Conservation (phyloP, 2,113 vertebrate species). For the Tiliqua scincoides region DNA sequence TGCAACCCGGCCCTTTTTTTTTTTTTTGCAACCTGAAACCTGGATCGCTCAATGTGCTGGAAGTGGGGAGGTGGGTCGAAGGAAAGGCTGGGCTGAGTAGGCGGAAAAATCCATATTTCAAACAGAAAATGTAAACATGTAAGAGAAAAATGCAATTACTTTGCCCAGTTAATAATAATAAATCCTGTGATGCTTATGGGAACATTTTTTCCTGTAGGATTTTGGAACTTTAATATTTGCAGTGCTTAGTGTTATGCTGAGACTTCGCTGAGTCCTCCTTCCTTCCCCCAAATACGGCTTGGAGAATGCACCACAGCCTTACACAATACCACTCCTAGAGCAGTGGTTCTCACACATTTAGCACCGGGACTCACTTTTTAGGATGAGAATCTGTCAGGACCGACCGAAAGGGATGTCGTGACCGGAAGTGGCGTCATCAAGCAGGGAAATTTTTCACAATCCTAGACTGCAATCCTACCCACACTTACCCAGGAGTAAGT, state of each 20-base stretch:
- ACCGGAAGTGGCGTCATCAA: too few relatives aligned
- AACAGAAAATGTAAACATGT: slow-evolving; percentile 28
- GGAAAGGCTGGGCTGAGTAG: slow-evolving; percentile 28
- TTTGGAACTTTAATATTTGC: slow-evolving; percentile 1
- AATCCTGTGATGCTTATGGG: background rate
- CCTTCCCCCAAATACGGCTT: background rate
- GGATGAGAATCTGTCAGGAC: too few relatives aligned
- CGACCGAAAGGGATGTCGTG: too few relatives aligned
- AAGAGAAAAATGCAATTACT: slow-evolving; percentile 11
- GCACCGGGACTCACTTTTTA: too few relatives aligned
- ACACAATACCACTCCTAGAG: background rate
- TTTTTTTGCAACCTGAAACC: slow-evolving; percentile 39
- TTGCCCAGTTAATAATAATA: slow-evolving; percentile 19
- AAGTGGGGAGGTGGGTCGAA: slow-evolving; percentile 7
- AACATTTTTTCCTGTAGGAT: slow-evolving; percentile 34
- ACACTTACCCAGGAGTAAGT: too few relatives aligned
- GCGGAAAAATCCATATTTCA: slow-evolving; percentile 40
- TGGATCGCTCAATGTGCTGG: background rate
- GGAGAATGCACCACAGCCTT: slow-evolving; percentile 27
- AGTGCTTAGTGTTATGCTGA: background rate
- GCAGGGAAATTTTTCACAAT: too few relatives aligned
- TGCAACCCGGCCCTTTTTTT: slow-evolving; percentile 28
- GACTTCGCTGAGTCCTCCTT: background rate
- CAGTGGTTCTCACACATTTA: too few relatives aligned
- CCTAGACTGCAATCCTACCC: too few relatives aligned